phyloP scores from a whole-genome alignment of 2,888 invertebrate genomes.

The Orthonevra nobilis region DNA sequence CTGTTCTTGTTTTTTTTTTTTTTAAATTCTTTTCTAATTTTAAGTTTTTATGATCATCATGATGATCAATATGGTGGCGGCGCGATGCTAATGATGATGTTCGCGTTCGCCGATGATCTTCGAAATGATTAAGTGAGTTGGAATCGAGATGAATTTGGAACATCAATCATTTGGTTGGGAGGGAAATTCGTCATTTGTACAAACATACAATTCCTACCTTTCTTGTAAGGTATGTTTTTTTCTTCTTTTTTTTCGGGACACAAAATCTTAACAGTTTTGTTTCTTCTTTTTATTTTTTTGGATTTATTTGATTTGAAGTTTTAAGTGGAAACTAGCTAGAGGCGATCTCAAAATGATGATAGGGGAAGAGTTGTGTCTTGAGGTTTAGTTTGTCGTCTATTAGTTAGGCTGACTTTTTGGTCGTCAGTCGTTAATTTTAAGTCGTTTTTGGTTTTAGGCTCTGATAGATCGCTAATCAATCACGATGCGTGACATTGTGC shows the following conservation, averaged over 20 bases:
- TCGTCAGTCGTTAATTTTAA: constrained; percentile 1
- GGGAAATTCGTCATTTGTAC: constrained; percentile 45
- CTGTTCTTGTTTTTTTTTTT: too few species aligned
- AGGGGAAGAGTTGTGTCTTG: background rate
- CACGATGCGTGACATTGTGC: constrained; percentile 24
- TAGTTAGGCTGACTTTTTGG: constrained; percentile 6
- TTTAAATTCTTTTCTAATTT: constrained; percentile 63
- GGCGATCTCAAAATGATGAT: background rate
- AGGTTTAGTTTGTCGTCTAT: background rate
- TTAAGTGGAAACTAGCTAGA: background rate
- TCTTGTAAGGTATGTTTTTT: too few species aligned
- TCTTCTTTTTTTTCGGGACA: constrained; percentile 2
- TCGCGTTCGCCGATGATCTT: constrained; percentile 43
- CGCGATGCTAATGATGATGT: constrained; percentile 8
- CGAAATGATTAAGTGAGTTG: constrained; percentile 38
- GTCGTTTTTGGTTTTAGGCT: constrained; percentile 7
- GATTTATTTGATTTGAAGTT: background rate
- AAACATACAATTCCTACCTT: too few species aligned
- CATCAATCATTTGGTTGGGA: constrained; percentile 35
- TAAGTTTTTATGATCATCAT: constrained; percentile 39
- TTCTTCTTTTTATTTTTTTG: background rate
- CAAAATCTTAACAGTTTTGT: background rate
- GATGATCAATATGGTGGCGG: constrained; percentile 1
- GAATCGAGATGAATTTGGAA: constrained; percentile 48
- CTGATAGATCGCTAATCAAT: constrained; percentile 24